phyloP scores from a whole-genome alignment of 2,888 invertebrate species.

The Rotaria magnacalcarata region DNA sequence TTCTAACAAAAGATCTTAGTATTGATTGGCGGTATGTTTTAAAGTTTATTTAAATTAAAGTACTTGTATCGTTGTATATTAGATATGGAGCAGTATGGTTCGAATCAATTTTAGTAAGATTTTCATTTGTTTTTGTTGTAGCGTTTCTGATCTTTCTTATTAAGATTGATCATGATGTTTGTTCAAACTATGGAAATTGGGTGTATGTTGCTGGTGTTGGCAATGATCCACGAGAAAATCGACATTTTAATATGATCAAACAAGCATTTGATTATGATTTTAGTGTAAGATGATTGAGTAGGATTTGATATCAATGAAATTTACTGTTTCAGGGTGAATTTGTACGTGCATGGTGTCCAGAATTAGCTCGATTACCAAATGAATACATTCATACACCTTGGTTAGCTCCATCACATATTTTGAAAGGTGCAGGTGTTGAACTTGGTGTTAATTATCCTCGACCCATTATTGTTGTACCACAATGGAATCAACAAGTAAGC shows the following conservation, averaged over 20 bases:
- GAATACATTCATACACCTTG: conserved; percentile 50
- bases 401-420: conserved; percentile 50
- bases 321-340: conserved; percentile 47
- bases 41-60: too few species aligned
- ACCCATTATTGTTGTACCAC: not conserved
- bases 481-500: conserved; percentile 9
- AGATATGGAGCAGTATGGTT: conserved; percentile 59
- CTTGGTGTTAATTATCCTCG: conserved; percentile 46
- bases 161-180: conserved; percentile 57
- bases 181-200: conserved; percentile 60
- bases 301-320: not conserved
- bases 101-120: conserved; percentile 54
- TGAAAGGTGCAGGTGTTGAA: conserved; percentile 51
- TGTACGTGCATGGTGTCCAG: conserved; percentile 50
- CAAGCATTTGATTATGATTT: conserved; percentile 54
- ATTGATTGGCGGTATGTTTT: conserved; percentile 53
- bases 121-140: not conserved
- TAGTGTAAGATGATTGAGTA: not conserved
- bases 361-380: conserved; percentile 49
- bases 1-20: conserved; percentile 57
- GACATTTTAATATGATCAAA: conserved; percentile 55
- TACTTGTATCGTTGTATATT: not conserved
- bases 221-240: conserved; percentile 55
- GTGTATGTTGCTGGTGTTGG: conserved; percentile 59
- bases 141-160: not conserved